These are phyloP conservation scores for Vespertilio murinus DNA, from an alignment of 2,797 vertebrate genomes.

Conservation along the genomic window DNA sequence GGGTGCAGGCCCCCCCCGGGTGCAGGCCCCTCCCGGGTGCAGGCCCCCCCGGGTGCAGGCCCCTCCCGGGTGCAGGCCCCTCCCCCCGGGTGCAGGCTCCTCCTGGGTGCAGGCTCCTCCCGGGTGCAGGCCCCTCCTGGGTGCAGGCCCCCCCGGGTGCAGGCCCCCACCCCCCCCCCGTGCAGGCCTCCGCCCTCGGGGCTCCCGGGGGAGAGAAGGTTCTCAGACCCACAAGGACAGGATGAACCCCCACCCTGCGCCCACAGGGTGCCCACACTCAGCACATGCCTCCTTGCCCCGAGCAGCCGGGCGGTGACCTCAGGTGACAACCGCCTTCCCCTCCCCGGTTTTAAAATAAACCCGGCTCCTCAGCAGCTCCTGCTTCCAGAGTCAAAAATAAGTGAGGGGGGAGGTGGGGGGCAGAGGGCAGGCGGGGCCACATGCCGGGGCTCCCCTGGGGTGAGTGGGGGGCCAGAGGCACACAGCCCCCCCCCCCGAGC, in stretches of 20 bases:
- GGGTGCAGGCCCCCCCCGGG: too few relatives aligned
- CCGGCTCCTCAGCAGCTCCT: constrained; percentile 31
- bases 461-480: neutral
- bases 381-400: constrained; percentile 52
- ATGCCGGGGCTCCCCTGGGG: neutral
- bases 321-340: neutral
- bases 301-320: neutral
- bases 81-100: too few relatives aligned
- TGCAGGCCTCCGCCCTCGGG: too few relatives aligned
- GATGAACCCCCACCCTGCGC: neutral
- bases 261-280: neutral
- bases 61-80: too few relatives aligned
- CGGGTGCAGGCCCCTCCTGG: too few relatives aligned
- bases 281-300: neutral
- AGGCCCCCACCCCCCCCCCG: too few relatives aligned
- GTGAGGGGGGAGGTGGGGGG: neutral
- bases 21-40: too few relatives aligned
- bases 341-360: constrained; percentile 55
- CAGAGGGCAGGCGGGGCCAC: neutral
- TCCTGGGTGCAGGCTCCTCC: too few relatives aligned
- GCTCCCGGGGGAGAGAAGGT: too few relatives aligned
- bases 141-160: too few relatives aligned
- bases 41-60: too few relatives aligned
- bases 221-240: neutral
- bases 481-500: neutral